phyloP scores from a whole-genome alignment of 1,140 invertebrate genomes.

The Teleopsis dalmanni region DNA sequence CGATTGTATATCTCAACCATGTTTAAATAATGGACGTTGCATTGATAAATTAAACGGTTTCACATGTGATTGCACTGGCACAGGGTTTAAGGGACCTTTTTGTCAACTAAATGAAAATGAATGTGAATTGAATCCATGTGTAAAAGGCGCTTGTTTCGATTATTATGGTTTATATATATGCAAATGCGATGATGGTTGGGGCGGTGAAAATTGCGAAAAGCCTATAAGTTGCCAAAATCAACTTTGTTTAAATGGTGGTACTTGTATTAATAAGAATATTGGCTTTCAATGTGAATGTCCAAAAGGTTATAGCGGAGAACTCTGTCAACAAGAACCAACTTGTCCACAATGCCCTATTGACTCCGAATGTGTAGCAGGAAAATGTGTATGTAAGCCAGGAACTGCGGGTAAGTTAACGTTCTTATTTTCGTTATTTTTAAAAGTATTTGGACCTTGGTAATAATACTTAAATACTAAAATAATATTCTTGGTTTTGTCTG shows the following conservation, averaged over 20 bases:
- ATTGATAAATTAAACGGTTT: slow-evolving; percentile 69
- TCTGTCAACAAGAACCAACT: slow-evolving; percentile 35
- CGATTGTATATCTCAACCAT: slow-evolving; percentile 66
- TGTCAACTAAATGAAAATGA: slow-evolving; percentile 84
- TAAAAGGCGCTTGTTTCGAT: slow-evolving; percentile 73
- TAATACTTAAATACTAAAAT: too few species aligned
- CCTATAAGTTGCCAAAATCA: slow-evolving; percentile 51
- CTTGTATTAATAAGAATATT: slow-evolving; percentile 53
- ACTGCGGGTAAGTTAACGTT: slow-evolving; percentile 56
- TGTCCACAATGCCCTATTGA: slow-evolving; percentile 41
- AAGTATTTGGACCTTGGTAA: too few species aligned
- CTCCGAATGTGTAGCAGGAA: slow-evolving; percentile 41
- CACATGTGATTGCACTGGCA: slow-evolving; percentile 65
- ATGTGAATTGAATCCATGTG: slow-evolving; percentile 66
- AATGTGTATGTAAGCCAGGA: slow-evolving; percentile 57
- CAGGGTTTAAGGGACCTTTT: slow-evolving; percentile 67
- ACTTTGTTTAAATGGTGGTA: slow-evolving; percentile 57
- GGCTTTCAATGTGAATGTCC: slow-evolving; percentile 63
- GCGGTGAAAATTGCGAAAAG: slow-evolving; percentile 58
- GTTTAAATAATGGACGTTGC: slow-evolving; percentile 76
- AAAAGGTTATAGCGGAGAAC: slow-evolving; percentile 57
- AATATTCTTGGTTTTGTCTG: too few species aligned
- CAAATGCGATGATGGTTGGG: slow-evolving; percentile 73
- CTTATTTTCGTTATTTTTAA: too few species aligned
- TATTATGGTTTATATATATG: slow-evolving; percentile 76